These are phyloP conservation scores for Pachydiplax longipennis DNA, from an alignment of 2,888 invertebrate species.

Conservation along the genomic window DNA sequence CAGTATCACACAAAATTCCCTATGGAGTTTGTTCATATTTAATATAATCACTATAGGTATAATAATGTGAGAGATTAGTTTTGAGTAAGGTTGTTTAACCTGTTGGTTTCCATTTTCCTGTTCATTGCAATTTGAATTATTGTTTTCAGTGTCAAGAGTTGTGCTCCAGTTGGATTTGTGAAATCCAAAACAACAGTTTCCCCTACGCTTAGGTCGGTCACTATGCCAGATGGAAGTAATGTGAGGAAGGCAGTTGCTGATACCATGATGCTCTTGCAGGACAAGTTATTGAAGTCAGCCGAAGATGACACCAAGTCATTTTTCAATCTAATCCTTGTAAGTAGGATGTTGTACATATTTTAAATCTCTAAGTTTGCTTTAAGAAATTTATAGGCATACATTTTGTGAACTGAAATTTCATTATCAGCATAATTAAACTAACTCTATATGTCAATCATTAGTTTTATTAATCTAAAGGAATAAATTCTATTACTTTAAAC, in stretches of 20 bases:
- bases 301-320: slow-evolving; percentile 85
- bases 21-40: too few species aligned
- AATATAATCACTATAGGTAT: too few species aligned
- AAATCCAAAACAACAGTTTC: background rate
- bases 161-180: slow-evolving; percentile 1
- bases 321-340: slow-evolving; percentile 63
- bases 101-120: too few species aligned
- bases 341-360: slow-evolving; percentile 38
- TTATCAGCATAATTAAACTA: too few species aligned
- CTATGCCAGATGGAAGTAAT: slow-evolving; percentile 74
- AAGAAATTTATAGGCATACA: background rate
- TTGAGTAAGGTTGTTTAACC: too few species aligned
- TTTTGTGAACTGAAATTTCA: background rate
- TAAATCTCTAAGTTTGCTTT: too few species aligned
- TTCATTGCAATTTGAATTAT: slow-evolving; percentile 45
- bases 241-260: slow-evolving; percentile 70
- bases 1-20: too few species aligned
- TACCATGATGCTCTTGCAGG: slow-evolving; percentile 69
- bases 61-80: too few species aligned
- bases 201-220: slow-evolving; percentile 55
- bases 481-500: too few species aligned
- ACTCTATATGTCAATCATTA: too few species aligned
- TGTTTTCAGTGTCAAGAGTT: background rate
- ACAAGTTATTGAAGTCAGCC: slow-evolving; percentile 69
- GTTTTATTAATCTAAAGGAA: too few species aligned